phyloP scores from a whole-genome alignment of 2,797 vertebrate species.

The Enoplosus armatus region DNA sequence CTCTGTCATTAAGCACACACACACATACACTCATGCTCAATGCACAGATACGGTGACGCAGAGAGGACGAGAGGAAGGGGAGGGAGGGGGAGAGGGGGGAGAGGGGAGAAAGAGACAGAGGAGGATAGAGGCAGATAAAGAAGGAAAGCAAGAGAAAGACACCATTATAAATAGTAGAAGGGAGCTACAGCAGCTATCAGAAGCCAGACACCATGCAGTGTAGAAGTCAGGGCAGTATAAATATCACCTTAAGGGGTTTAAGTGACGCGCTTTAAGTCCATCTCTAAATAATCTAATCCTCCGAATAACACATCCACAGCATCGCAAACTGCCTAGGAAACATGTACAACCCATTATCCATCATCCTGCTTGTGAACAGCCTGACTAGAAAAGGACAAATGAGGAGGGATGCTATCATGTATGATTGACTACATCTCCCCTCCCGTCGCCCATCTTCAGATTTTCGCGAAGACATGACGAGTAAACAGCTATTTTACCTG shows the following conservation, averaged over 20 bases:
- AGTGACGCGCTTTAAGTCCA: slow-evolving; percentile 54
- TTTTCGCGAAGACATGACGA: slow-evolving; percentile 28
- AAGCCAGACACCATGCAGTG: slow-evolving; percentile 40
- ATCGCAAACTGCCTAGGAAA: slow-evolving; percentile 21
- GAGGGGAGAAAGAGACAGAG: slow-evolving; percentile 17
- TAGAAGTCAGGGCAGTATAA: slow-evolving; percentile 62
- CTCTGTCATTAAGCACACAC: slow-evolving; percentile 66
- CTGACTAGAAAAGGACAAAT: slow-evolving; percentile 27
- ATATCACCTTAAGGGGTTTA: slow-evolving; percentile 76
- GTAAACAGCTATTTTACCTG: slow-evolving; percentile 55
- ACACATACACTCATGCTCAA: slow-evolving; percentile 52
- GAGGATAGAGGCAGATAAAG: slow-evolving; percentile 50
- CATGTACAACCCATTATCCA: not conserved
- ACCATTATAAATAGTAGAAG: slow-evolving; percentile 64
- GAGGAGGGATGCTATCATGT: not conserved
- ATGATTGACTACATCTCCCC: slow-evolving; percentile 5
- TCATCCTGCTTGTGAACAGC: slow-evolving; percentile 14
- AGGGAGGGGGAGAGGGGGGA: slow-evolving; percentile 30
- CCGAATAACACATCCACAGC: slow-evolving; percentile 35
- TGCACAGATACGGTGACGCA: slow-evolving; percentile 73
- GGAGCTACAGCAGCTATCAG: slow-evolving; percentile 51
- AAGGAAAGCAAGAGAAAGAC: slow-evolving; percentile 34
- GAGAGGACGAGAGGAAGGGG: slow-evolving; percentile 42
- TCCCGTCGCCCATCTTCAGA: not conserved
- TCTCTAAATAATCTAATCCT: slow-evolving; percentile 74